Evolutionary conservation across 2,888 invertebrate species (phyloP).

Genomic region (Hedya salicella): DNA sequence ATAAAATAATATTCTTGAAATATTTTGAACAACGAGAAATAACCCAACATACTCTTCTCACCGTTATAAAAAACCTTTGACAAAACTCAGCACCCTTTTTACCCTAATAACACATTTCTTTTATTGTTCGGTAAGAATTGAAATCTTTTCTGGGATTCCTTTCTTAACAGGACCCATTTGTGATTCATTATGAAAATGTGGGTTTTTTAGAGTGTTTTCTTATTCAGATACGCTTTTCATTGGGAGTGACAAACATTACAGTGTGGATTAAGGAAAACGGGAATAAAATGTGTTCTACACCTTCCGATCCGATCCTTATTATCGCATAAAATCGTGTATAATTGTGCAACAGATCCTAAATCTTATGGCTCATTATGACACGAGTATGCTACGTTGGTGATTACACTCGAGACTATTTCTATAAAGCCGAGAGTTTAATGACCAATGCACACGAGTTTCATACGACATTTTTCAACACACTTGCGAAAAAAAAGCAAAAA

Average conservation of each 20-base stretch:
- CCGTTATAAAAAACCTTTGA: constrained; percentile 39
- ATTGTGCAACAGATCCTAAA: too few species aligned
- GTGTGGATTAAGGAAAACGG: constrained; percentile 2
- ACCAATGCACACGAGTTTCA: too few species aligned
- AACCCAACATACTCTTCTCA: constrained; percentile 1
- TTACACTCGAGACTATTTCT: too few species aligned
- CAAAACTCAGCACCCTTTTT: constrained; percentile 37
- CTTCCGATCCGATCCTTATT: too few species aligned
- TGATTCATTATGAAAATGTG: constrained; percentile 55
- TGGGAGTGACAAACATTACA: constrained; percentile 8
- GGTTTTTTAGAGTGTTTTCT: constrained; percentile 38
- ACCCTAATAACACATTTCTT: constrained; percentile 47
- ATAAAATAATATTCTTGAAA: too few species aligned
- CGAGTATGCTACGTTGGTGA: too few species aligned
- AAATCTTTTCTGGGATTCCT: constrained; percentile 44
- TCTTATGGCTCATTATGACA: too few species aligned
- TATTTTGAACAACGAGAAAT: background rate
- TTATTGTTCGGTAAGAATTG: constrained; percentile 47
- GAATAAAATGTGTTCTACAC: background rate
- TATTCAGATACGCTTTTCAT: constrained; percentile 33
- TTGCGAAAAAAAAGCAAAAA: too few species aligned
- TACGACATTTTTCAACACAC: too few species aligned
- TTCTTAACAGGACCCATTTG: constrained; percentile 46
- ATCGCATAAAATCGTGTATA: too few species aligned
- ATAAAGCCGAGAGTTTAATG: too few species aligned